Base-by-base conservation (phyloP, 2,113 vertebrate species). In the Tupaia chinensis region DNA sequence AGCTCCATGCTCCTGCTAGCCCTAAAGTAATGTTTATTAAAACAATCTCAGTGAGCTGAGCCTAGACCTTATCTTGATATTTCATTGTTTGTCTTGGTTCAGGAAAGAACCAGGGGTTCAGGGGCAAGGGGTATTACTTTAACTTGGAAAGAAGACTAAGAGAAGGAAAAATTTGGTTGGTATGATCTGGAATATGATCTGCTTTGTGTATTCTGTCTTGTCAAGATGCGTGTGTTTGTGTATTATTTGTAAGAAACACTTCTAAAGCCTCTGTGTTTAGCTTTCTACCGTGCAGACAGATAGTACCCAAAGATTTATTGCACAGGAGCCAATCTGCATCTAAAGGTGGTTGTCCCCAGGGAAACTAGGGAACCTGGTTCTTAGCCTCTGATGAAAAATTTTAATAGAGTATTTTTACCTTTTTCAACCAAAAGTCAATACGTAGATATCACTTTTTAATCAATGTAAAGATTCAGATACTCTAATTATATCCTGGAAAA, bases 391-490 rank as follows among this genome's bases (percentile, higher is more conserved):
- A 27, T 91, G 72, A 54, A 66, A 32, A 82, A 11, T 68, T 87
- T 93, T 78, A 88, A 60, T 53, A 63, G 66, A n/a, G 7, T 32
- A 32, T 69, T 90, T 88, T 84, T 68, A 20, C 58, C 72, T 90
- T 74, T 86, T 93, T 23, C 76, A 81, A 61, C 5, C 5, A 61
- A 92, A 78, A 84, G 29, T 61, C 79, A 91, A 15, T 77, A 15
- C 12, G 22, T 34, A 69, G 20, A 94, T 16, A 16, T 78, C 7
- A 58, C 70, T 92, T 23, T 69, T 93, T 77, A 2, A 79, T 74
- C 20, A 58, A 60, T 80, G 27, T 84, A 63, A 91, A 97, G 95
- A 61, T 79, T 69, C 53, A 96, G 61, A 27, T 85, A 74, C 87
- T 88, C 27, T 78, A n/a, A n/a, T n/a, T 90, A 73, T 29, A 74